Percentiles rank a stretch among this genome's conserved stretches.
phyloP scores from a whole-genome alignment of 2,797 vertebrate genomes.

The Miichthys miiuy region DNA sequence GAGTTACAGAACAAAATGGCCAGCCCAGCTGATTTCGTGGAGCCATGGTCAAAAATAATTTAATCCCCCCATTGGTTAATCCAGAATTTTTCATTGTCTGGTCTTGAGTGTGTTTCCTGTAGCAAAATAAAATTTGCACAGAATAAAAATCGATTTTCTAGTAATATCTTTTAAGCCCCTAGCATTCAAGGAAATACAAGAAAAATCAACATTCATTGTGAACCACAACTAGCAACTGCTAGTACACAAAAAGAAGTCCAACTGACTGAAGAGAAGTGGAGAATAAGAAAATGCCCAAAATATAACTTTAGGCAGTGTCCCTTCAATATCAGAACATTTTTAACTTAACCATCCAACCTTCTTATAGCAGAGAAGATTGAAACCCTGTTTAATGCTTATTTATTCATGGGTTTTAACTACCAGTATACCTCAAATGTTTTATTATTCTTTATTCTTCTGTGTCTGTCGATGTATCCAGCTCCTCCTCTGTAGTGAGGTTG shows the following conservation, averaged over 20 bases:
- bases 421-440: too few species aligned
- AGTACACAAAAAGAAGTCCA: neutral
- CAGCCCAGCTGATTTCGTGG: neutral
- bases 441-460: too few species aligned
- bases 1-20: neutral
- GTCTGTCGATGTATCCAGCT: too few species aligned
- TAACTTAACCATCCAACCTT: neutral
- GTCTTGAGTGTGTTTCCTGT: conserved; percentile 4
- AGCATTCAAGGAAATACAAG: neutral
- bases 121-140: neutral
- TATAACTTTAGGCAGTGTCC: neutral
- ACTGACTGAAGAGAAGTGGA: neutral
- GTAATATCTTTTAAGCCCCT: neutral
- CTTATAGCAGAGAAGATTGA: too few species aligned
- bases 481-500: too few species aligned
- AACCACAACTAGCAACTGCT: neutral
- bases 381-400: too few species aligned
- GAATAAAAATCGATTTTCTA: conserved; percentile 10
- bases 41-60: neutral
- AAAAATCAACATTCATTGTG: neutral
- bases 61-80: neutral
- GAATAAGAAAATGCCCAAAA: neutral
- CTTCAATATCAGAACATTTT: neutral
- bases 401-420: too few species aligned
- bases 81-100: neutral